Evolutionary conservation across 23 tunicate species (phyloP), one percentile per base, ranked within the genome.

Genomic region (Ciona savignyi): DNA sequence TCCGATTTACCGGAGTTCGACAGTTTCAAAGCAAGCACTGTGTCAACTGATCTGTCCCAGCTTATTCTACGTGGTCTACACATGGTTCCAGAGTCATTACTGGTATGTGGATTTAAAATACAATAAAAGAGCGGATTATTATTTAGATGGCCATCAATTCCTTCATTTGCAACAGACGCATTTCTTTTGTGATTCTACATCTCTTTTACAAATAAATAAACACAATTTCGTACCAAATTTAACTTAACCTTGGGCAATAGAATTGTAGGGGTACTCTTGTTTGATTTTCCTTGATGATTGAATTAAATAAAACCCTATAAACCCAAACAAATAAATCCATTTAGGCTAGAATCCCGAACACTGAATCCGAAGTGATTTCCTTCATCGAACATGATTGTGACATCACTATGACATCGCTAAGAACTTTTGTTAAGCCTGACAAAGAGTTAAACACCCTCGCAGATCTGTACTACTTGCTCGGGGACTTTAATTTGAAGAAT

Each of bases 1-100:
- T 34, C 34, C 4, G 24, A 23, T 20, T 69, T 94, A 42, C 95
- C 99, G 19, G 90, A 81, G 61, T 94, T 94, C 51, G 99, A 94
- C 86, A 82, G 95, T 65, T 89, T 83, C 35, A 94, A 94, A 76
- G 80, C 94, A 30, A 82, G 72, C 79, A 87, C 99, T n/a, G 94
- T 94, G 1, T 62, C 86, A 4, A 27, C 51, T 24, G 99, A 94
- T 24, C 66, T 88, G 15, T 35, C 87, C 1, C 83, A 75, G 30
- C 33, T 81, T 27, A 34, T 87, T 1, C 77, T 70, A 29, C 32
- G 62, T 61, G 35, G 62, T 26, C 30, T 62, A 6, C 73, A 32
- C 25, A 28, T 80, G 25, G 56, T 32, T 28, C 76, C 83, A 1
- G 20, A 27, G 2, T 3, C 22, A 3, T 25, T 79, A 26, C 68